Evolutionary conservation across 1,140 invertebrate species (phyloP), one percentile per base, ranked within the genome.

Genomic region (Sarcophaga bullata): DNA sequence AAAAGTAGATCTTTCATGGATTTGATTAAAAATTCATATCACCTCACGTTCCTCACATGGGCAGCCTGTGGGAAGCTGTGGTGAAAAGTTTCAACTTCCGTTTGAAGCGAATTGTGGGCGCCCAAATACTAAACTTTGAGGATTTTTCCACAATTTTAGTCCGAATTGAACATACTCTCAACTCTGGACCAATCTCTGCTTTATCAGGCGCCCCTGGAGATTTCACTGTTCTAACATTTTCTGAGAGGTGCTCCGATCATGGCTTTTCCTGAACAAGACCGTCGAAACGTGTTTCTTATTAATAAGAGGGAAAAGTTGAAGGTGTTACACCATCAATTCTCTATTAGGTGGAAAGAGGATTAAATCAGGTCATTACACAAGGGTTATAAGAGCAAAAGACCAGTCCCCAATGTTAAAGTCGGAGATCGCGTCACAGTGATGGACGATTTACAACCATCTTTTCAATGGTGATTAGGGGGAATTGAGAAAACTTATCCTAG

Each of bases 1-100:
- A 73, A 2, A 73, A 73, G 13, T 73, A 46, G 37, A 8, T 46
- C 13, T 11, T 37, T 73, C 25, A 73, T 73, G 25, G 72, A 1
- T 25, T 73, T 11, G 19, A 73, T 37, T 73, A 25, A 25, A 73
- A 2, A 1, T 73, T 73, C 46, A 73, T 73, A 11, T 25, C 72
- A 25, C 72, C 72, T 37, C 72, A 46, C 46, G 72, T 25, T 73
- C 72, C 72, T 37, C 72, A 73, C 13, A 73, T 73, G 72, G 72
- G 72, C 46, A 25, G 72, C 5, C 8, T 73, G 10, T 73, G 72
- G 72, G 72, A 73, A 73, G 19, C 72, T 11, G 72, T 25, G 1
- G 72, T 73, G 6, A 73, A 73, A 46, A 73, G 72, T 37, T 73
- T 73, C 7, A 73, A 73, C 19, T 37, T 37, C 25, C 72, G 46